Evolutionary conservation across 2,797 vertebrate genomes (phyloP).

Genomic region (Chloroceryle inda): DNA sequence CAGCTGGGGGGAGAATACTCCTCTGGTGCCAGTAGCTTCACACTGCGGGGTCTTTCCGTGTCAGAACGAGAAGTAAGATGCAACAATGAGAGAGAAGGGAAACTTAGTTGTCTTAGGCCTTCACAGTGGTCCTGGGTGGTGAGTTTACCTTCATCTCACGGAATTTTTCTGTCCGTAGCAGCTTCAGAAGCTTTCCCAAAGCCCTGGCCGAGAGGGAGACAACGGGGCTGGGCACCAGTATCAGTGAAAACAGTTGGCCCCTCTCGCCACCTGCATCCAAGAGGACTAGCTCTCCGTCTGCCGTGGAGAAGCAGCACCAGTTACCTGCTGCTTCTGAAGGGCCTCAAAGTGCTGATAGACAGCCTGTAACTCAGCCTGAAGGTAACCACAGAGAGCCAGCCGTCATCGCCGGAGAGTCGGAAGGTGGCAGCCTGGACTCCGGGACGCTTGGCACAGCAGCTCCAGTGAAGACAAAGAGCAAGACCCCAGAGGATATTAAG

Average conservation of each 20-base stretch:
- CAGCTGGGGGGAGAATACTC: background rate
- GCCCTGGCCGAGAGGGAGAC: slow-evolving; percentile 1
- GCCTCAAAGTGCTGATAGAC: background rate
- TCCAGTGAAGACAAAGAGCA: slow-evolving; percentile 70
- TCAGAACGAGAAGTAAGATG: background rate
- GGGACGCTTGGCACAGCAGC: background rate
- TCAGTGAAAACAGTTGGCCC: background rate
- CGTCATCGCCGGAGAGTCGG: background rate
- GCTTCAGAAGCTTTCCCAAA: slow-evolving; percentile 61
- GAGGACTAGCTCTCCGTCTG: background rate
- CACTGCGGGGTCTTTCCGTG: background rate
- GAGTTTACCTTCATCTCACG: slow-evolving; percentile 22
- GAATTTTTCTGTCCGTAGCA: slow-evolving; percentile 22
- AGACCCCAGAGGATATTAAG: slow-evolving; percentile 85
- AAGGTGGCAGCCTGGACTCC: background rate
- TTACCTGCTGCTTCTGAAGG: background rate
- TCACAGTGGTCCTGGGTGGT: background rate
- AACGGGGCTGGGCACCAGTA: background rate
- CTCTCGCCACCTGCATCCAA: background rate
- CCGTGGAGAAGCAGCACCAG: background rate
- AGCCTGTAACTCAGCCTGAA: background rate
- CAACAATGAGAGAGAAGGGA: background rate
- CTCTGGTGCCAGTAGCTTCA: background rate
- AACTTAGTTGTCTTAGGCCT: background rate
- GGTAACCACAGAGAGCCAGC: background rate